Evolutionary conservation across 2,797 vertebrate genomes (phyloP).

Genomic region (Neosilurus mollespiculum): DNA sequence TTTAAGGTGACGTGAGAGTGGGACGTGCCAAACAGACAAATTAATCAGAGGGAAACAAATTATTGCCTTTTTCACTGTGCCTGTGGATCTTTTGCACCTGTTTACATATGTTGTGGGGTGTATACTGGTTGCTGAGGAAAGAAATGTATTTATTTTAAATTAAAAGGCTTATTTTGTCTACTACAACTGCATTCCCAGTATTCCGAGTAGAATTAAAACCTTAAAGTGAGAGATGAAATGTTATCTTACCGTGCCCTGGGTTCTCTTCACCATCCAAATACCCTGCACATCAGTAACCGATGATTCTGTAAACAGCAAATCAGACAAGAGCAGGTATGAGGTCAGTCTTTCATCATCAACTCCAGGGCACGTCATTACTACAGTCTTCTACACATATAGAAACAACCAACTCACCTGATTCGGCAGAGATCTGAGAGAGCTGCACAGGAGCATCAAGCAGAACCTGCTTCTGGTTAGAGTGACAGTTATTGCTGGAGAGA

Average conservation of each 20-base stretch:
- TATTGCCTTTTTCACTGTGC: neutral
- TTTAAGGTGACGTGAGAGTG: neutral
- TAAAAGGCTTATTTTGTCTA: neutral
- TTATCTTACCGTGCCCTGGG: conserved; percentile 82
- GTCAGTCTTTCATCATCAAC: neutral
- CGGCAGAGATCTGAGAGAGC: conserved; percentile 81
- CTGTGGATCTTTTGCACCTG: neutral
- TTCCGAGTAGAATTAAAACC: neutral
- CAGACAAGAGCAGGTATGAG: neutral
- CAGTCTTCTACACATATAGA: neutral
- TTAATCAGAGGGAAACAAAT: neutral
- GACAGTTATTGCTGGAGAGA: conserved; percentile 63
- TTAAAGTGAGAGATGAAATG: neutral
- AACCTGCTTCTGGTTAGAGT: conserved; percentile 70
- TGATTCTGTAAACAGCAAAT: conserved; percentile 56
- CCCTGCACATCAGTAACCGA: conserved; percentile 68
- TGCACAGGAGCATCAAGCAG: conserved; percentile 89
- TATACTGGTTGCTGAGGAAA: neutral
- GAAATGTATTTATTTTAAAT: neutral
- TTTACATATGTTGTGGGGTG: neutral
- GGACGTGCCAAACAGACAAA: neutral
- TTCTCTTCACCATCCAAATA: conserved; percentile 86
- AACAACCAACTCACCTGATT: conserved; percentile 70
- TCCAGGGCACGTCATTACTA: neutral
- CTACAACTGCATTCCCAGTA: neutral